Conservation (phyloP, 2,797 vertebrate genomes). For the Gymnothorax reevesii region DNA sequence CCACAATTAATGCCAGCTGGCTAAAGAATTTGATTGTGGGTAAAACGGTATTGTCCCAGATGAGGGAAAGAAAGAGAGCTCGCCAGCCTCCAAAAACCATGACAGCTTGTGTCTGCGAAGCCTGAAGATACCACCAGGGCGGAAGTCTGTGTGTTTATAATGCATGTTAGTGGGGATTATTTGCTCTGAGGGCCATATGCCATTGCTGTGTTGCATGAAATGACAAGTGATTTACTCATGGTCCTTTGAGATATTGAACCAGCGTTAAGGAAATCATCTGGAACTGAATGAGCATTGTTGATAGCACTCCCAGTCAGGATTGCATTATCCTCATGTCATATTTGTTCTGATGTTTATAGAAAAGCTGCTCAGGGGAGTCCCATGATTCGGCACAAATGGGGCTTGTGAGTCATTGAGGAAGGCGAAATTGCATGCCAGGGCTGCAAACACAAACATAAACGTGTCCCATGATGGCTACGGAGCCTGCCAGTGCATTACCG, state of each 20-base stretch:
- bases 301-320: background rate
- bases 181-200: background rate
- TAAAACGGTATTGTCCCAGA: no score
- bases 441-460: background rate
- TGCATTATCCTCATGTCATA: background rate
- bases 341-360: constrained; percentile 6
- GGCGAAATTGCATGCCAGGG: background rate
- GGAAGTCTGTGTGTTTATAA: background rate
- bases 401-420: constrained; percentile 4
- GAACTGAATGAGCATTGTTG: background rate
- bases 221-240: background rate
- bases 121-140: background rate
- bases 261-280: background rate
- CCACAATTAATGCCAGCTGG: no score
- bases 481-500: background rate
- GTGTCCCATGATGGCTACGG: background rate
- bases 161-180: background rate
- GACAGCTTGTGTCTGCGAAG: background rate
- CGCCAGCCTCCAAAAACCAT: no score
- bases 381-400: background rate
- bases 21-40: no score
- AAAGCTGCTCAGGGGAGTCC: background rate
- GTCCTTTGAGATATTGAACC: background rate
- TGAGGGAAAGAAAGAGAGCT: no score
- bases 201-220: background rate